phyloP scores from a whole-genome alignment of 2,888 invertebrate genomes.

The Ophraella communa region DNA sequence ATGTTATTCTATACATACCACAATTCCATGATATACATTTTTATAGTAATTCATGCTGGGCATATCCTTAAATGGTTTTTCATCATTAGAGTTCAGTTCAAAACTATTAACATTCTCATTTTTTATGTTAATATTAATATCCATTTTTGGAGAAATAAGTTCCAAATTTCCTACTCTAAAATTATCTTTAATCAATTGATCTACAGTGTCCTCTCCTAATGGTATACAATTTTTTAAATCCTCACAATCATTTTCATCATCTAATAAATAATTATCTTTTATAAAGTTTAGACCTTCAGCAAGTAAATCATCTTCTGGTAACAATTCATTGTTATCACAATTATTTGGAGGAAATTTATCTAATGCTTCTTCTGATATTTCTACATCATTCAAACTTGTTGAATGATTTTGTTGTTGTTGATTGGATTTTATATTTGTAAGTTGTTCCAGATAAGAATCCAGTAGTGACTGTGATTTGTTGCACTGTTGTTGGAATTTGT shows the following conservation, averaged over 20 bases:
- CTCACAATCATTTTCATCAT: conserved; percentile 28
- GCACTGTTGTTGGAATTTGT: conserved; percentile 35
- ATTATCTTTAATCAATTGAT: conserved; percentile 36
- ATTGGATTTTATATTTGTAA: conserved; percentile 7
- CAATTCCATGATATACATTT: conserved; percentile 20
- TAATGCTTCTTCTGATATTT: conserved; percentile 3
- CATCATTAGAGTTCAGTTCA: not conserved
- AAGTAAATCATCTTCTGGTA: conserved; percentile 18
- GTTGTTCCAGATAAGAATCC: conserved; percentile 31
- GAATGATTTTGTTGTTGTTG: not conserved
- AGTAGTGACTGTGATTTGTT: conserved; percentile 32
- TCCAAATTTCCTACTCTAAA: conserved; percentile 36
- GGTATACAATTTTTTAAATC: conserved; percentile 34
- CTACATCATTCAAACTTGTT: not conserved
- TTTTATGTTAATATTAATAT: conserved; percentile 27
- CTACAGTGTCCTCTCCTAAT: conserved; percentile 36
- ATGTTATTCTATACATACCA: conserved; percentile 23
- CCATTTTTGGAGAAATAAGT: conserved; percentile 32
- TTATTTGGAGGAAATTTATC: not conserved
- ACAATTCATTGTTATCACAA: conserved; percentile 5
- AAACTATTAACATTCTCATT: not conserved
- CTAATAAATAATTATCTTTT: conserved; percentile 19
- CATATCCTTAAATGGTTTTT: conserved; percentile 13
- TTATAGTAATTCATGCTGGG: conserved; percentile 36
- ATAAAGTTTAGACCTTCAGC: conserved; percentile 24